Evolutionary conservation across 1,140 invertebrate genomes (phyloP).

Genomic region (Neoseiulus cucumeris): DNA sequence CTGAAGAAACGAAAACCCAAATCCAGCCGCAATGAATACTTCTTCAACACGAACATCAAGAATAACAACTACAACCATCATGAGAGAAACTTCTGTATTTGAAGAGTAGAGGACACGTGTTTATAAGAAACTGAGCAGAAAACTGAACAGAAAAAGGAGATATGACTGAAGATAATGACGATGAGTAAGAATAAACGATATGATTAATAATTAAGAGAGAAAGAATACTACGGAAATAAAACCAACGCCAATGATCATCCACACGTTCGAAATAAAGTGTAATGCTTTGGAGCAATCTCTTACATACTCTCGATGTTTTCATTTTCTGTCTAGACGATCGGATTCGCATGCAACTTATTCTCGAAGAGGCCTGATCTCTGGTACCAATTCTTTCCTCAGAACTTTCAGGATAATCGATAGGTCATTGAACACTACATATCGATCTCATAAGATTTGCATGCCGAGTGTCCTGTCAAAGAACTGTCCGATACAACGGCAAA

Average conservation of each 20-base stretch:
- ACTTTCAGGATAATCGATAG: too few relatives aligned
- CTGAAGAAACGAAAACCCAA: too few relatives aligned
- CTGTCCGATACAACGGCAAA: too few relatives aligned
- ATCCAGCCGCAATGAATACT: too few relatives aligned
- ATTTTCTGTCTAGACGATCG: neutral
- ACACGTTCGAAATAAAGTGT: neutral
- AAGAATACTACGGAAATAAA: neutral
- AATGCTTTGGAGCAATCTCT: conserved; percentile 12
- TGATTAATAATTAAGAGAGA: neutral
- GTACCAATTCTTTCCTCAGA: too few relatives aligned
- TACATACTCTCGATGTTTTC: neutral
- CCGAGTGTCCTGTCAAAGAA: too few relatives aligned
- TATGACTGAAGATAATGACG: too few relatives aligned
- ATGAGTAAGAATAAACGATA: neutral
- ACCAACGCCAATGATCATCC: neutral
- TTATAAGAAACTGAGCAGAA: conserved; percentile 4
- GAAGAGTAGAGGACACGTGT: neutral
- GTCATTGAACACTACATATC: too few relatives aligned
- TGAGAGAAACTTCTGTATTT: neutral
- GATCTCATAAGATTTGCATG: too few relatives aligned
- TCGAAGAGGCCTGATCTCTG: too few relatives aligned
- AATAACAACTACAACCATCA: neutral
- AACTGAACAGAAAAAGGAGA: neutral
- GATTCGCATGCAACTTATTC: too few relatives aligned
- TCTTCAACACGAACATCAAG: too few relatives aligned